These are phyloP conservation scores for Callorhinus ursinus DNA, from an alignment of 2,113 vertebrate genomes.

Conservation along the genomic window DNA sequence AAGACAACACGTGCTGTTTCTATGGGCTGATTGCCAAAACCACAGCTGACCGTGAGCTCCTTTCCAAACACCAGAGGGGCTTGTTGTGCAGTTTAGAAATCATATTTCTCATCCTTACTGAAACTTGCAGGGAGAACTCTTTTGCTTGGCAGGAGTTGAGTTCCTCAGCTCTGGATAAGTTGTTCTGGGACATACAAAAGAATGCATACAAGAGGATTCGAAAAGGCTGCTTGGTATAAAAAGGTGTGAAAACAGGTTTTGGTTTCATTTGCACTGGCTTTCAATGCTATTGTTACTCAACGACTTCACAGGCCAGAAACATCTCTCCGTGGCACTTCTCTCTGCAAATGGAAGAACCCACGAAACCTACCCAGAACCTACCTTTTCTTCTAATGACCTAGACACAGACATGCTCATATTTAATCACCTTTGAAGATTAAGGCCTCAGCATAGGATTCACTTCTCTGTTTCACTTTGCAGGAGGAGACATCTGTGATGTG, in stretches of 20 bases:
- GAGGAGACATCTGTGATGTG: not conserved
- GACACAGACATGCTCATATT: not conserved
- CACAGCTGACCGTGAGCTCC: not conserved
- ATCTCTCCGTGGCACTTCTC: not conserved
- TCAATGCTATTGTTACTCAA: not conserved
- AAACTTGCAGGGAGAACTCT: constrained; percentile 18
- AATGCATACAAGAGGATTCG: not conserved
- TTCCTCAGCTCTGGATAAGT: not conserved
- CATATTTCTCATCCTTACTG: not conserved
- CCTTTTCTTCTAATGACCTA: not conserved
- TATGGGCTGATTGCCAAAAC: constrained; percentile 30
- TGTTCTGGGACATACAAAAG: not conserved
- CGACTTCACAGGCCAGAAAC: not conserved
- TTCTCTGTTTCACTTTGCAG: constrained; percentile 45
- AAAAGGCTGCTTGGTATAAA: not conserved
- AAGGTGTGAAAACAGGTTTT: not conserved
- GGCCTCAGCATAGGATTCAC: not conserved
- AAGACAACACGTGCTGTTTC: constrained; percentile 37
- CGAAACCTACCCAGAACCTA: not conserved
- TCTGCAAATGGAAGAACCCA: constrained; percentile 37
- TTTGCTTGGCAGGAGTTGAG: constrained; percentile 11
- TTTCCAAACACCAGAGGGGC: not conserved
- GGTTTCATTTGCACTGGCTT: not conserved
- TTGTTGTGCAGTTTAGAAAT: not conserved
- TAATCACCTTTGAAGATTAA: not conserved